Evolutionary conservation across 2,113 vertebrate species (phyloP).

Genomic region (Anarhynchus alexandrinus): DNA sequence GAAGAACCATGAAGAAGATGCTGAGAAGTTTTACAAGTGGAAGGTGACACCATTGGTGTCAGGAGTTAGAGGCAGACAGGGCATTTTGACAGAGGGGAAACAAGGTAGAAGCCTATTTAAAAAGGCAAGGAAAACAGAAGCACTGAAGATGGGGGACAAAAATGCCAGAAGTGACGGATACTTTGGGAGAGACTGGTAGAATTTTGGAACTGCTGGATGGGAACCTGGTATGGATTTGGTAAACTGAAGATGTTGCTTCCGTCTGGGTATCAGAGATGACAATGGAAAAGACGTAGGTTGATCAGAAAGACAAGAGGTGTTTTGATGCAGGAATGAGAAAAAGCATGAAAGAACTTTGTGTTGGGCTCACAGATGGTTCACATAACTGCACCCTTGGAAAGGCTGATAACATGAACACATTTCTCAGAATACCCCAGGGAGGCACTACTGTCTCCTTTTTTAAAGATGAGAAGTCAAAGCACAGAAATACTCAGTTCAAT

Average conservation of each 20-base stretch:
- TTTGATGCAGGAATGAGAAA: background rate
- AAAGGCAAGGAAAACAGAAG: background rate
- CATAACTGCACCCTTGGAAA: background rate
- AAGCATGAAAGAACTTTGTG: background rate
- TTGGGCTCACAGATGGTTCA: background rate
- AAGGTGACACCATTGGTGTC: background rate
- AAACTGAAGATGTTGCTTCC: background rate
- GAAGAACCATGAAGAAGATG: background rate
- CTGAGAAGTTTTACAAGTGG: background rate
- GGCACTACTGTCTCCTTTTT: background rate
- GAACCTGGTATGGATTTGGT: background rate
- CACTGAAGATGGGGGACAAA: background rate
- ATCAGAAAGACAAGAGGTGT: background rate
- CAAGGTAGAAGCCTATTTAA: background rate
- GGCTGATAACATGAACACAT: background rate
- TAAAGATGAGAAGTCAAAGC: constrained; percentile 27
- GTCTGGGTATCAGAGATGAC: background rate
- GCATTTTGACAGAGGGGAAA: background rate
- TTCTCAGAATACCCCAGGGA: constrained; percentile 23
- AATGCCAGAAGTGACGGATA: background rate
- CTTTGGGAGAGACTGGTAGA: background rate
- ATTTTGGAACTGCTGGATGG: background rate
- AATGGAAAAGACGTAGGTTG: background rate
- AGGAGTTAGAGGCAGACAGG: background rate
- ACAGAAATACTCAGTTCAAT: background rate